Percentiles rank a stretch among this genome's conserved stretches.
Conservation (phyloP, 2,888 invertebrate genomes). For the Microchrysa polita region DNA sequence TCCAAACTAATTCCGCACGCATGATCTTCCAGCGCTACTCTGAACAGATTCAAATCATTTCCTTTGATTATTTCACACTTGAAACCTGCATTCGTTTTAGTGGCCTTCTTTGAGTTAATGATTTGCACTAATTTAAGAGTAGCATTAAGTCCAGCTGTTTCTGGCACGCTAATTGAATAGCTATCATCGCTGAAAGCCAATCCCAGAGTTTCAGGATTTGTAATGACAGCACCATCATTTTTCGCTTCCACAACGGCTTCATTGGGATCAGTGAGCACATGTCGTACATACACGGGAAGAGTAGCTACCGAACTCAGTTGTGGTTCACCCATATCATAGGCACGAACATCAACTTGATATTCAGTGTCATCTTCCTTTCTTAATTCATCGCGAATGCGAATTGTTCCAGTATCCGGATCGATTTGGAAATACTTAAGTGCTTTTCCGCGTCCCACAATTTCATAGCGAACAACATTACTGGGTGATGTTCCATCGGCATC, state of each 20-base stretch:
- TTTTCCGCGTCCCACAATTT: constrained; percentile 83
- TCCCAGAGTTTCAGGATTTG: constrained; percentile 66
- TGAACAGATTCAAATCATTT: constrained; percentile 75
- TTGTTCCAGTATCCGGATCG: constrained; percentile 82
- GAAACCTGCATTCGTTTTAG: constrained; percentile 66
- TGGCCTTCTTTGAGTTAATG: constrained; percentile 62
- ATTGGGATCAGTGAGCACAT: constrained; percentile 76
- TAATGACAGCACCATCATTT: constrained; percentile 57
- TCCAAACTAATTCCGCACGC: constrained; percentile 83
- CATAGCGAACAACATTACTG: constrained; percentile 82
- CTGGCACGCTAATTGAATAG: constrained; percentile 84
- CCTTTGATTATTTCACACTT: constrained; percentile 82
- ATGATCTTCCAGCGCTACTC: constrained; percentile 77
- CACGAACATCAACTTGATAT: constrained; percentile 87
- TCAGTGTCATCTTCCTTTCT: constrained; percentile 87
- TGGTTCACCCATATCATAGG: constrained; percentile 87
- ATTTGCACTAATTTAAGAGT: constrained; percentile 63
- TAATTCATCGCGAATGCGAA: constrained; percentile 84
- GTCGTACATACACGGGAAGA: constrained; percentile 84
- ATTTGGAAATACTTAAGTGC: constrained; percentile 88
- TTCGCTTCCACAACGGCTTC: constrained; percentile 58
- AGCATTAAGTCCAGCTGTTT: constrained; percentile 66
- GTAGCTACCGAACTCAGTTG: constrained; percentile 83
- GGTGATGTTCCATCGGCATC: constrained; percentile 88
- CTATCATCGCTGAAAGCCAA: constrained; percentile 88